Evolutionary conservation across 1,140 invertebrate genomes (phyloP).

Genomic region (Drosophila kohkoa): DNA sequence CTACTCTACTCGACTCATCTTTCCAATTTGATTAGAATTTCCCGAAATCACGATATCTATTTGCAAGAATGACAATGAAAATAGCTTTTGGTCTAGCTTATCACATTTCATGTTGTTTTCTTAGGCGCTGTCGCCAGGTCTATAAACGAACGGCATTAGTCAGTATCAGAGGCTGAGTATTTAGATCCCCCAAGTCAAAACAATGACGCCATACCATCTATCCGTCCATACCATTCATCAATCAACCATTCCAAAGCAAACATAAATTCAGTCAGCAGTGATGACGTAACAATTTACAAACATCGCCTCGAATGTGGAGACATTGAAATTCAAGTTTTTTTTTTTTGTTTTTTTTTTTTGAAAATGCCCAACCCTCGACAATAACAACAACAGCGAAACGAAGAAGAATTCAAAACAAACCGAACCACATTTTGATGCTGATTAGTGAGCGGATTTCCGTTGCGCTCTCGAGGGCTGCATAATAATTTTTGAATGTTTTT

Average conservation of each 20-base stretch:
- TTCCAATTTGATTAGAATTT: conserved; percentile 11
- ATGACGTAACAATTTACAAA: conserved; percentile 68
- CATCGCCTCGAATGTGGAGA: neutral
- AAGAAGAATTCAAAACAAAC: conserved; percentile 39
- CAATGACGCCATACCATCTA: conserved; percentile 60
- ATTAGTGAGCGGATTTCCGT: conserved; percentile 65
- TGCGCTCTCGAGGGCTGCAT: conserved; percentile 5
- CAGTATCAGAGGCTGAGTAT: neutral
- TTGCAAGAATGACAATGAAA: neutral
- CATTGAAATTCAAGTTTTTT: conserved; percentile 31
- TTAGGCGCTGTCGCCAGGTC: neutral
- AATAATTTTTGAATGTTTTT: conserved; percentile 6
- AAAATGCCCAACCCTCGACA: conserved; percentile 11
- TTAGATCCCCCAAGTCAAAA: conserved; percentile 5
- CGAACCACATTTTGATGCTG: conserved; percentile 43
- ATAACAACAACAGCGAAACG: conserved; percentile 15
- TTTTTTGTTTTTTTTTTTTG: too few relatives aligned
- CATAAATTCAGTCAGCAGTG: neutral
- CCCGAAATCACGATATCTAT: neutral
- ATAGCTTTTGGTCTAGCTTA: neutral
- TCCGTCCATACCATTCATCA: neutral
- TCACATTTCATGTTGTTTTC: conserved; percentile 1
- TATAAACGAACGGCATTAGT: conserved; percentile 14
- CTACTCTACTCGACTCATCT: neutral
- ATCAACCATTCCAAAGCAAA: conserved; percentile 36